Percentiles rank a stretch among this genome's conserved stretches.
These are phyloP conservation scores for Steinernema scapterisci DNA, from an alignment of 2,888 invertebrate genomes.

Conservation along the genomic window DNA sequence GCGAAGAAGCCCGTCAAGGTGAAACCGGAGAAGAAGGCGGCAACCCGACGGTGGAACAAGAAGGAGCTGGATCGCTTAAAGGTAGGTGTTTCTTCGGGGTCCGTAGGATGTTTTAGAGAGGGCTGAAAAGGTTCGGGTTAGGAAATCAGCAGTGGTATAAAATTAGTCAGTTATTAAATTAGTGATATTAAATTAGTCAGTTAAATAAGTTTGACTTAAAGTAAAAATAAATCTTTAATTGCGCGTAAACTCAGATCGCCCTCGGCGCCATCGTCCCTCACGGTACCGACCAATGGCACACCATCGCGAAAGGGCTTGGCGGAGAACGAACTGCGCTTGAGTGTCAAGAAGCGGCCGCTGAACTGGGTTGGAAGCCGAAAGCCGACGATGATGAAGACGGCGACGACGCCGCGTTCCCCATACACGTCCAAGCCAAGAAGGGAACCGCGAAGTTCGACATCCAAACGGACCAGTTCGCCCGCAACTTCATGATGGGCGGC, in stretches of 20 bases:
- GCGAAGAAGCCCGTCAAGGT: slow-evolving; percentile 14
- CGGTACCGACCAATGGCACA: neutral
- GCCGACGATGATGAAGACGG: neutral
- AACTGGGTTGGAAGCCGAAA: neutral
- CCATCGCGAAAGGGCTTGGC: neutral
- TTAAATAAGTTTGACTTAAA: too few relatives aligned
- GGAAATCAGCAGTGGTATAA: too few relatives aligned
- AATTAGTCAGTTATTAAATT: too few relatives aligned
- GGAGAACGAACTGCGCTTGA: neutral
- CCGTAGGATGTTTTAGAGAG: too few relatives aligned
- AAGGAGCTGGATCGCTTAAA: neutral
- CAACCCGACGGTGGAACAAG: neutral
- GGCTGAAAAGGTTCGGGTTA: too few relatives aligned
- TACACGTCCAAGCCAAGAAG: neutral
- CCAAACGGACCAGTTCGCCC: slow-evolving; percentile 19
- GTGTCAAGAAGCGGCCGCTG: neutral
- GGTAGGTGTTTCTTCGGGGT: too few relatives aligned
- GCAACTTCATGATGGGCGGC: neutral
- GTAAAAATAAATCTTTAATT: too few relatives aligned
- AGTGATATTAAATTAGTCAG: too few relatives aligned
- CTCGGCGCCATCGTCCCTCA: neutral
- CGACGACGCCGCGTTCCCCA: neutral
- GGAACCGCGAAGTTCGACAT: slow-evolving; percentile 1
- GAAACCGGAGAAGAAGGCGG: neutral
- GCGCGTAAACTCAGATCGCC: neutral